Conservation (phyloP, 2,888 invertebrate genomes). For the Trissonchulus latispiculum region DNA sequence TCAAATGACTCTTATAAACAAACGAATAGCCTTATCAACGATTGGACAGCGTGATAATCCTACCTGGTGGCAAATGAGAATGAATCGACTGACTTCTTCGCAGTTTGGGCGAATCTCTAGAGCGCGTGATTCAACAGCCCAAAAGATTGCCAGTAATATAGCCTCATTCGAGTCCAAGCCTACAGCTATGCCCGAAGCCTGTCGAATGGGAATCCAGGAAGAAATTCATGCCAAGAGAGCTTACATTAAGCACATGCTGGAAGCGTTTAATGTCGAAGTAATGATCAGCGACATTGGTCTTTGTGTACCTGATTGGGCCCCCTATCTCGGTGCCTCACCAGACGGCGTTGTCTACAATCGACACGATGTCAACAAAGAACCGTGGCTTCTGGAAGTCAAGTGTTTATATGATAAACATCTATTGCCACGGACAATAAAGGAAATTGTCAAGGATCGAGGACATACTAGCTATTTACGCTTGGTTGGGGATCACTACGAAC, state of each 20-base stretch:
- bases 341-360: constrained; percentile 5
- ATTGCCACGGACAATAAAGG: neutral
- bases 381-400: constrained; percentile 1
- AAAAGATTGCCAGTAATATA: too few species aligned
- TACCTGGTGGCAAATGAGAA: too few species aligned
- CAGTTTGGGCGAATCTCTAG: neutral
- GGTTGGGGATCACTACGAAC: neutral
- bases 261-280: neutral
- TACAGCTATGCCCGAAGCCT: neutral
- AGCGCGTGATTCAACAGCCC: too few species aligned
- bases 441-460: constrained; percentile 3
- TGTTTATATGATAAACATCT: neutral
- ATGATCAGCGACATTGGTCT: neutral
- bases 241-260: neutral
- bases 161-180: too few species aligned
- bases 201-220: neutral
- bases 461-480: neutral
- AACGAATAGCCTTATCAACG: too few species aligned
- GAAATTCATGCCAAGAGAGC: neutral
- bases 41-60: too few species aligned
- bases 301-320: neutral
- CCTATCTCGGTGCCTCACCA: neutral
- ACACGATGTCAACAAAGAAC: neutral
- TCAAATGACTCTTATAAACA: too few species aligned
- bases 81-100: too few species aligned